Evolutionary conservation across 1,140 invertebrate species (phyloP), one percentile per base, ranked within the genome.

Genomic region (Drosophila cardini): DNA sequence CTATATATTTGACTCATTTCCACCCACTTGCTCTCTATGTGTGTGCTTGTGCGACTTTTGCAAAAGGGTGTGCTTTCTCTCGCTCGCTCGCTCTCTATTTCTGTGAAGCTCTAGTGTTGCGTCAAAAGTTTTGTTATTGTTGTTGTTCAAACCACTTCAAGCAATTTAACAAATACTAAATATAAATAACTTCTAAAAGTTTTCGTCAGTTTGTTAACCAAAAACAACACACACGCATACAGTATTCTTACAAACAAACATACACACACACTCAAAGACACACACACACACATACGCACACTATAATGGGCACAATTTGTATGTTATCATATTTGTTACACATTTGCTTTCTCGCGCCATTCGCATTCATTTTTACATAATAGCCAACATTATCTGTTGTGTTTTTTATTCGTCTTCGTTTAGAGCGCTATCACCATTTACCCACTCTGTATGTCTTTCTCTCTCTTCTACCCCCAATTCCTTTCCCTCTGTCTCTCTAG

Each of bases 51-150:
- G 34, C 46, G 46, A 61, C 10, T 48, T 70, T 45, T 63, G 69
- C 52, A 60, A 34, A 62, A 86, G 78, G 78, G 78, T 65, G 69
- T 57, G 48, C 62, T 72, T 36, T 67, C 72, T 84, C 46, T 75
- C 53, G 55, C 40, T 40, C 40, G 38, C 53, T 21, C 46, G 16
- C 43, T 56, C 68, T 60, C 48, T 18, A 42, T 50, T 50, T 43
- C 62, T 48, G 38, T 60, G 77, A 77, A 72, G 78, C 78, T 72
- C 52, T 58, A 50, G 62, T 72, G 63, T 68, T 60, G 18, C 53
- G 52, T 65, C 18, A 18, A 64, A 46, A 64, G 60, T 56, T 56
- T 52, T 60, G 32, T 72, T 67, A 21, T 53, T 53, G 56, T 48
- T 64, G 60, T 50, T 68, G 55, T 21, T 36, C 40, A 58, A 26